phyloP scores from a whole-genome alignment of 2,888 invertebrate species.

The Folsomia candida region DNA sequence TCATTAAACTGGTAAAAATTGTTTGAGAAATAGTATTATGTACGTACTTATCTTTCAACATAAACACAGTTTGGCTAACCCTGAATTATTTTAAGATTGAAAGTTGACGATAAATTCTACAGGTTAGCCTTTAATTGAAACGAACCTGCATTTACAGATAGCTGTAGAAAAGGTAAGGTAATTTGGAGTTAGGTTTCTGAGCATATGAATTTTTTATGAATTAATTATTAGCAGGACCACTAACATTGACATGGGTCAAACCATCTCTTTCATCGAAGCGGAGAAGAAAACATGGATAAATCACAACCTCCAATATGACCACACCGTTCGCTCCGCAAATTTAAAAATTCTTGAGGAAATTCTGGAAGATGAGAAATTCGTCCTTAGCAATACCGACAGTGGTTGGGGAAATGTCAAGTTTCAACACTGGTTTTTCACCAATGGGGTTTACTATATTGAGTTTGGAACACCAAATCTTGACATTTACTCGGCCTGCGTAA shows the following conservation, averaged over 20 bases:
- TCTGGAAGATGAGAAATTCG: background rate
- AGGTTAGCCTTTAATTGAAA: too few species aligned
- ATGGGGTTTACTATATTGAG: background rate
- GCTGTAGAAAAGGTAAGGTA: too few species aligned
- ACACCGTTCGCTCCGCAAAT: background rate
- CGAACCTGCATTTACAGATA: too few species aligned
- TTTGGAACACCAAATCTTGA: background rate
- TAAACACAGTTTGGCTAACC: too few species aligned
- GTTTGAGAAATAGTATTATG: too few species aligned
- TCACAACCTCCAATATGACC: conserved; percentile 4
- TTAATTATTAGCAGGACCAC: too few species aligned
- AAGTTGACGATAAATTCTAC: too few species aligned
- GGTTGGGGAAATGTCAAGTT: background rate
- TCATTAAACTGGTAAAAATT: too few species aligned
- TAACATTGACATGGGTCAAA: conserved; percentile 12
- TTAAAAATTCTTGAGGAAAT: background rate
- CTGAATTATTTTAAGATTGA: too few species aligned
- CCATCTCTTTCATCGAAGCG: background rate
- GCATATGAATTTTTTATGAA: too few species aligned
- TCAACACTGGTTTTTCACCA: conserved; percentile 14
- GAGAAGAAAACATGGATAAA: conserved; percentile 15
- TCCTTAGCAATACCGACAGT: background rate
- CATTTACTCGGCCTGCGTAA: conserved; percentile 13
- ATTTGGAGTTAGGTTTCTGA: too few species aligned
- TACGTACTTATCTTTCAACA: too few species aligned